Base-by-base conservation (phyloP, 2,888 invertebrate species). In the Plebejus melissa region DNA sequence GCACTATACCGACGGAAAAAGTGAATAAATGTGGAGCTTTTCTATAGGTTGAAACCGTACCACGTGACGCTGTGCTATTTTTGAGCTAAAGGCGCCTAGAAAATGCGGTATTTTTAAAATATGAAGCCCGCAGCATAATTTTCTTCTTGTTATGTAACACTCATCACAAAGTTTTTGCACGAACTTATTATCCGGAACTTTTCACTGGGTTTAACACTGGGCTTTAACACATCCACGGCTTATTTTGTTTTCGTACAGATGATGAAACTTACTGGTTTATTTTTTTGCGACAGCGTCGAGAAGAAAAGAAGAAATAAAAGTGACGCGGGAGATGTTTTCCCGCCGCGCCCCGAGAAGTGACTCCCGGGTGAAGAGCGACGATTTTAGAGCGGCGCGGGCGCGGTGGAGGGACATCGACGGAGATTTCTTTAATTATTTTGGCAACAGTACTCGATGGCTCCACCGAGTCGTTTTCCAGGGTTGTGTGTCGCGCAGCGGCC, bases 341-440 rank as follows among this genome's bases (percentile, higher is more conserved):
- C 93, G 87, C 94, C 93, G 94, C 93, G 93, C 92, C 93, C 90
- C 91, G 92, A 88, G 93, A 90, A 89, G 86, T 84, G 89, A 94
- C 94, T 93, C 93, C 94, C 94, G 94, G 94, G 94, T 90, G 86
- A 88, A 93, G 93, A 93, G 94, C 91, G 93, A 93, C 93, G 92
- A 87, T 93, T 93, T 92, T 93, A 93, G 93, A 90, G 93, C 94
- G 93, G 94, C 93, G 94, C 94, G 94, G 94, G 94, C 94, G 94
- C 94, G 89, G 93, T 94, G 94, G 94, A 95, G 93, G 90, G 93
- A 94, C 94, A 94, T 88, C 90, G 92, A 88, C 93, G 94, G 94
- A 94, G 94, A 94, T 95, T 95, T 94, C 95, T 95, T 95, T 95
- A 96, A 96, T 96, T 95, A 95, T 96, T 96, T 96, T 96, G 96